Evolutionary conservation across 2,888 invertebrate species (phyloP).

Genomic region (Athalia rosae): DNA sequence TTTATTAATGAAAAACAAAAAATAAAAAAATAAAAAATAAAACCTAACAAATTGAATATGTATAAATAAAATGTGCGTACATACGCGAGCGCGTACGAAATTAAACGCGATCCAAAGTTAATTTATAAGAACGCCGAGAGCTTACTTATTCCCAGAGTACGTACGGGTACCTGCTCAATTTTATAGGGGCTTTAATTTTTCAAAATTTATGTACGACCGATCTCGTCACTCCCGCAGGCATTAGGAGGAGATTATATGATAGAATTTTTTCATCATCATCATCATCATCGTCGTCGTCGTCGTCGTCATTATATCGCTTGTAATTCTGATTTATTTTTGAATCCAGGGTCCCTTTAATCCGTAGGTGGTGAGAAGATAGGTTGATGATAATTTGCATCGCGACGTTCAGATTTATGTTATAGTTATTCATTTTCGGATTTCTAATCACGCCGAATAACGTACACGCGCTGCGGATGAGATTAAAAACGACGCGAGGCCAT

Average conservation of each 20-base stretch:
- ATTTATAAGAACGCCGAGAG: slow-evolving; percentile 29
- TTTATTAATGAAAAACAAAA: too few relatives aligned
- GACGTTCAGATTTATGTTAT: slow-evolving; percentile 10
- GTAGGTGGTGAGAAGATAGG: slow-evolving; percentile 26
- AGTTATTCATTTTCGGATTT: slow-evolving; percentile 22
- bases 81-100: not conserved
- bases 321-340: slow-evolving; percentile 36
- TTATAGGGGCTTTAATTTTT: not conserved
- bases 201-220: slow-evolving; percentile 23
- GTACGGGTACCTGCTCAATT: not conserved
- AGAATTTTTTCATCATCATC: not conserved
- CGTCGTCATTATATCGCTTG: slow-evolving; percentile 15
- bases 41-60: not conserved
- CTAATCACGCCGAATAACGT: slow-evolving; percentile 10
- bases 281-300: slow-evolving; percentile 11
- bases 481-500: slow-evolving; percentile 13
- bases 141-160: not conserved
- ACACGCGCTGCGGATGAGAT: not conserved
- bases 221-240: not conserved
- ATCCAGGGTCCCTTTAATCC: not conserved
- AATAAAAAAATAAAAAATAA: too few relatives aligned
- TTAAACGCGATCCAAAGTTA: slow-evolving; percentile 14
- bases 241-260: slow-evolving; percentile 26
- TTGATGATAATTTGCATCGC: slow-evolving; percentile 30
- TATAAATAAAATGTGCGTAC: not conserved